A percentile compares a stretch with the other conserved stretches of the same genome.
Evolutionary conservation across 2,113 vertebrate species (phyloP).

Genomic region (Brachyistius frenatus): DNA sequence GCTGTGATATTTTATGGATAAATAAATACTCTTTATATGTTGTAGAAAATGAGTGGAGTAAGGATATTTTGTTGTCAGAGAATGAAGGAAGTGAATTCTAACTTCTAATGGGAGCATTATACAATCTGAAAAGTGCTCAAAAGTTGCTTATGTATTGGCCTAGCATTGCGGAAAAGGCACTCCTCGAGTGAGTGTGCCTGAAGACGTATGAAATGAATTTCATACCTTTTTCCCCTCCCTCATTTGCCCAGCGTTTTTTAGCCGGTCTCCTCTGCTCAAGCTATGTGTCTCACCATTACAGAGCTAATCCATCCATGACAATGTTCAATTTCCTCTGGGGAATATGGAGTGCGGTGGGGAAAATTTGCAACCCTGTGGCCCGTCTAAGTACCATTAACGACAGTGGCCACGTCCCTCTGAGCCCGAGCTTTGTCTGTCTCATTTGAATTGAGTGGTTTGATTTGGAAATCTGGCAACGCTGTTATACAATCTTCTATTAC

Average conservation of each 20-base stretch:
- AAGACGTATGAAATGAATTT: constrained; percentile 99
- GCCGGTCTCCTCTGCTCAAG: constrained; percentile 91
- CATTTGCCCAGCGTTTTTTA: constrained; percentile 91
- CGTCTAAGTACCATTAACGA: constrained; percentile 74
- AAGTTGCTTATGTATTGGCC: constrained; percentile 71
- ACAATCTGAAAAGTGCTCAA: constrained; percentile 46
- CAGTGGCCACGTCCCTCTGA: constrained; percentile 53
- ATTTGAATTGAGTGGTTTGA: constrained; percentile 52
- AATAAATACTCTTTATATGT: background rate
- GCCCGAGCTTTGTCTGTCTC: constrained; percentile 57
- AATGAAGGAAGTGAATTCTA: constrained; percentile 12
- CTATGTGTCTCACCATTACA: constrained; percentile 98
- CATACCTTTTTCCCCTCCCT: constrained; percentile 95
- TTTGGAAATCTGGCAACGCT: constrained; percentile 49
- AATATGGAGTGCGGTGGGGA: constrained; percentile 84
- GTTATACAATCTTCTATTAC: constrained; percentile 53
- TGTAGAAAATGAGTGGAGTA: background rate
- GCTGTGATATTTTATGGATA: background rate
- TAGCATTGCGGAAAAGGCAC: constrained; percentile 63
- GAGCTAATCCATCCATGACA: constrained; percentile 99
- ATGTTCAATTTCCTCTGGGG: constrained; percentile 98
- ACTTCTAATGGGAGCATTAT: constrained; percentile 31
- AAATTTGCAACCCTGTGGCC: constrained; percentile 75
- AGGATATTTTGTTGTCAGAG: background rate
- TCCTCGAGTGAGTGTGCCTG: constrained; percentile 88